Percentiles rank a stretch among this genome's conserved stretches.
Conservation (phyloP, 2,113 vertebrate genomes). For the Erythrolamprus reginae region DNA sequence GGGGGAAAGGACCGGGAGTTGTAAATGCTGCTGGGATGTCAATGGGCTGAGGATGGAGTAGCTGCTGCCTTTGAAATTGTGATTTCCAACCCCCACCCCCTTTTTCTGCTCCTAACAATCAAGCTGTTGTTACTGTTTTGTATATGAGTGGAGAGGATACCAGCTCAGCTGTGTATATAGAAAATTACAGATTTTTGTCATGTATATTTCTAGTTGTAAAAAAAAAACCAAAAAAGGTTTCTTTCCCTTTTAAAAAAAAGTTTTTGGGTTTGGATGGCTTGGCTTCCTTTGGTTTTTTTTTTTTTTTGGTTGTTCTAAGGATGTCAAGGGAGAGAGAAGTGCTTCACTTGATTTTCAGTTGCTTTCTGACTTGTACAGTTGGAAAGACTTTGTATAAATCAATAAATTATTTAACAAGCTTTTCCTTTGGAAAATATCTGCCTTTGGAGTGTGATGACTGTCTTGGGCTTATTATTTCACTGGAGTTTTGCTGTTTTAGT, state of each 20-base stretch:
- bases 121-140: slow-evolving; percentile 58
- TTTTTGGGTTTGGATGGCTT: slow-evolving; percentile 42
- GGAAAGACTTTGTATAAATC: slow-evolving; percentile 84
- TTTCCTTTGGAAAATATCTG: slow-evolving; percentile 23
- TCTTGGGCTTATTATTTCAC: background rate
- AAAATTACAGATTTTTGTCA: slow-evolving; percentile 70
- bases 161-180: slow-evolving; percentile 65
- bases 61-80: background rate
- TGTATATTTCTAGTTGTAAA: slow-evolving; percentile 82
- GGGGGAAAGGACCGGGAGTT: no score
- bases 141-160: slow-evolving; percentile 45
- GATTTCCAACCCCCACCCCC: slow-evolving; percentile 3
- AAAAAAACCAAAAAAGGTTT: slow-evolving; percentile 40
- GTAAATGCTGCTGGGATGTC: background rate
- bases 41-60: background rate
- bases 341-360: slow-evolving; percentile 45
- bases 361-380: slow-evolving; percentile 50
- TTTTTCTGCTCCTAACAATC: slow-evolving; percentile 63
- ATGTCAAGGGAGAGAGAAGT: slow-evolving; percentile 36
- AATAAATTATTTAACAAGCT: slow-evolving; percentile 97
- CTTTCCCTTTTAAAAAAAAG: slow-evolving; percentile 39
- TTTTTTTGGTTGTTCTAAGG: background rate
- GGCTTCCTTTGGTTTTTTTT: slow-evolving; percentile 1
- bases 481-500: background rate
- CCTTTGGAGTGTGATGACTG: background rate